Conservation (phyloP, 2,113 vertebrate genomes). For the Ariopsis seemanni region DNA sequence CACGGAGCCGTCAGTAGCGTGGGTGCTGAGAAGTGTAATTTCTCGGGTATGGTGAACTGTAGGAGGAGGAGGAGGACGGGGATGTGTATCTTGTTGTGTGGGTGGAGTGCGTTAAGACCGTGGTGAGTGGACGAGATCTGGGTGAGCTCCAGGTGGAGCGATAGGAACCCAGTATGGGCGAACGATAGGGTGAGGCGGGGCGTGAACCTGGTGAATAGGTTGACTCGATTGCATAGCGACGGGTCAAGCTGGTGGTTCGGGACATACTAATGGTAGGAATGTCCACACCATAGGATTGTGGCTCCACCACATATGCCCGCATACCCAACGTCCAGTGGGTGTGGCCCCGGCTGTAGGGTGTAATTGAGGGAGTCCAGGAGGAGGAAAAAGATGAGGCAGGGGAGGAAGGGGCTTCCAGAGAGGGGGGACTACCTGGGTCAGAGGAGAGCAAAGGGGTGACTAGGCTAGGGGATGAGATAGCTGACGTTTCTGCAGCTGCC, state of each 20-base stretch:
- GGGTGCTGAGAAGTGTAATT: conserved; percentile 70
- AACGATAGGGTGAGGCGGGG: conserved; percentile 66
- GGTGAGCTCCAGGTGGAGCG: conserved; percentile 66
- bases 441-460: conserved; percentile 45
- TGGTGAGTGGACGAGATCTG: conserved; percentile 65
- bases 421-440: conserved; percentile 62
- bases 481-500: conserved; percentile 37
- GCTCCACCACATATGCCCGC: conserved; percentile 67
- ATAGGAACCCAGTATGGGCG: conserved; percentile 58
- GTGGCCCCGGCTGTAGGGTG: conserved; percentile 56
- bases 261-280: conserved; percentile 43
- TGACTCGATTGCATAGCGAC: conserved; percentile 54
- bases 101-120: conserved; percentile 50
- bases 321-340: conserved; percentile 70
- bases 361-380: conserved; percentile 51
- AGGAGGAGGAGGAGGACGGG: conserved; percentile 56
- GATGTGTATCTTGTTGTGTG: conserved; percentile 60
- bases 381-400: conserved; percentile 48
- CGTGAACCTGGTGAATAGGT: conserved; percentile 59
- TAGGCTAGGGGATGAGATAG: conserved; percentile 47
- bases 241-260: conserved; percentile 54
- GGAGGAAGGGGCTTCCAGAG: conserved; percentile 63
- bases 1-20: conserved; percentile 60
- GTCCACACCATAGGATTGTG: conserved; percentile 63
- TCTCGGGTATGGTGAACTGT: conserved; percentile 67